Evolutionary conservation across 2,888 invertebrate species (phyloP), one percentile per base, ranked within the genome.

Genomic region (Hemaris fuciformis): DNA sequence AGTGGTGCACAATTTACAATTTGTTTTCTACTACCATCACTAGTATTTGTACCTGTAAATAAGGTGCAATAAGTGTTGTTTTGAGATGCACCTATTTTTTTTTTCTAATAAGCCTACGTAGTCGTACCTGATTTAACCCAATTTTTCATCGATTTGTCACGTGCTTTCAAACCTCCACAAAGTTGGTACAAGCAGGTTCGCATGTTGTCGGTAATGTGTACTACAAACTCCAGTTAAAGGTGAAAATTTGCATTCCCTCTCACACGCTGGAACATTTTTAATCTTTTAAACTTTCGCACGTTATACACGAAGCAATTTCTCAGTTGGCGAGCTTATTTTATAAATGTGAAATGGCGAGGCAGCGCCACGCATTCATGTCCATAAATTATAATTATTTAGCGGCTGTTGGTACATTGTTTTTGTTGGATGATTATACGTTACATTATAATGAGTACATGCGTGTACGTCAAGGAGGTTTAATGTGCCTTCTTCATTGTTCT

Each of bases 321-420:
- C 27, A 27, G 27, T 27, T 53, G 27, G 48, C 18, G 27, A 53
- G 48, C 48, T 53, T 53, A 53, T 53, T 53, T 38, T 53, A 53
- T 53, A 53, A 53, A 53, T 27, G 48, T 7, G 48, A 27, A 27
- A 53, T 53, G 48, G 7, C 27, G 27, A 3, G 27, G 10, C 22
- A 10, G 46, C 13, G n/a, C 23, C 22, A 27, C 48, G 27, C 27
- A 57, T 31, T 31, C 27, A 6, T 22, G 20, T 22, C 22, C 38
- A 41, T 38, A 57, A 57, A 57, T 57, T 57, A 57, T 57, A 57
- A 38, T 57, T 57, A 57, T 57, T 57, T 57, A 38, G 34, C 23
- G 48, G 23, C 25, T 25, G 7, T 48, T 43, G 38, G n/a, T n/a
- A 38, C n/a, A 38, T 8, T 38, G 7, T 6, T 13, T 25, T 48